Evolutionary conservation across 2,888 invertebrate genomes (phyloP), one percentile per base, ranked within the genome.

Genomic region (Melinopterus prodromus): DNA sequence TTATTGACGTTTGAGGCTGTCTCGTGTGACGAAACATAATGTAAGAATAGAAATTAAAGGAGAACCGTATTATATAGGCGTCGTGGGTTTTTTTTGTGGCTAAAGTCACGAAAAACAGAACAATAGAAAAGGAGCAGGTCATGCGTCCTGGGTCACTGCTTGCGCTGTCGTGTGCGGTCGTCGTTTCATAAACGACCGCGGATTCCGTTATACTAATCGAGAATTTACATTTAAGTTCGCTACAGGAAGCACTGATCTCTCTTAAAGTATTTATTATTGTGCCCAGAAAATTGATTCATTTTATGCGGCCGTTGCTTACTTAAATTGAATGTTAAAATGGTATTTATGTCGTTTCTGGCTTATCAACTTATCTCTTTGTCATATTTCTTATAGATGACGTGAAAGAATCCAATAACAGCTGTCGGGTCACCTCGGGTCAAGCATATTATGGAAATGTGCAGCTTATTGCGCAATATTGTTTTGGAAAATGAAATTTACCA

Each of bases 11-110:
- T 26, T 26, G 26, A 26, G 26, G 26, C 2, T 53, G 2, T 53
- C 53, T 53, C 53, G 53, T 53, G 53, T 53, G 53, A 53, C 53
- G 53, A 53, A 53, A 53, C 53, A 53, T 53, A 53, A 53, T 53
- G 53, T 53, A 53, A 53, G 53, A 53, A 53, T 53, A 53, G 53
- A 53, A 53, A 53, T 53, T 53, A 12, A 6, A 53, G 2, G 53
- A 53, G 53, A 53, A 53, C 53, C 53, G 53, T 53, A 53, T 53
- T 53, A 53, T 53, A 53, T 53, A 53, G 53, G 53, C 53, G 53
- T 53, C 53, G 53, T 4, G 53, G 53, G 5, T 53, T 53, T 53
- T 53, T 53, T 53, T 53, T 53, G 2, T 12, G 53, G 53, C 53
- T 53, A 9, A 53, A 53, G 53, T 53, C 53, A 53, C 53, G 53